phyloP scores from a whole-genome alignment of 2,888 invertebrate species.

The Priocnemis perturbator region DNA sequence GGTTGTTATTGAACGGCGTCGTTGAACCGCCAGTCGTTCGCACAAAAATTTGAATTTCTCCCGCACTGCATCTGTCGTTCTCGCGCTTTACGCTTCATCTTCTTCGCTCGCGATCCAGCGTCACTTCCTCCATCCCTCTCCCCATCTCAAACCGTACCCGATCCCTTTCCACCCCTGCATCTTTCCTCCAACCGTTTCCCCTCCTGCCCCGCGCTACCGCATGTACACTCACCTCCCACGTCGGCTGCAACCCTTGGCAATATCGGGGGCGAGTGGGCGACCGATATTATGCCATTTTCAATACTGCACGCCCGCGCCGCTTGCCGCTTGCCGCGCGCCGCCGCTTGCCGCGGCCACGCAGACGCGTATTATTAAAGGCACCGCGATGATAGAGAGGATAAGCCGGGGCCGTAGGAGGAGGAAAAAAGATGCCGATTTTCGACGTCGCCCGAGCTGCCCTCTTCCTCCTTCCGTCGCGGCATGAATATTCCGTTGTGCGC shows the following conservation, averaged over 20 bases:
- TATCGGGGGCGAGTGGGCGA: conserved; percentile 45
- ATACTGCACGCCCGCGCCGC: conserved; percentile 56
- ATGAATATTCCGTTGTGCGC: conserved; percentile 52
- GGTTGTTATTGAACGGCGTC: conserved; percentile 63
- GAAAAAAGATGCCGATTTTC: conserved; percentile 33
- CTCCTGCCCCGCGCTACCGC: conserved; percentile 11
- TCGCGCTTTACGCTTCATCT: conserved; percentile 43
- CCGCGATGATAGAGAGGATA: conserved; percentile 27
- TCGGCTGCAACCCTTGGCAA: conserved; percentile 45
- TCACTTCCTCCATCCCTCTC: background rate
- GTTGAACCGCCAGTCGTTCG: conserved; percentile 42
- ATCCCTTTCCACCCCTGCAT: background rate
- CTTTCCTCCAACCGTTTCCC: conserved; percentile 19
- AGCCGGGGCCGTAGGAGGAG: background rate
- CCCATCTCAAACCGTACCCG: background rate
- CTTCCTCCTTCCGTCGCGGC: conserved; percentile 37
- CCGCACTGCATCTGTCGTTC: conserved; percentile 61
- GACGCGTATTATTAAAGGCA: conserved; percentile 52
- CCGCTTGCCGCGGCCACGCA: conserved; percentile 33
- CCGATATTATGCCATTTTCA: conserved; percentile 56
- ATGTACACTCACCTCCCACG: background rate
- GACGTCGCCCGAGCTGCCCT: conserved; percentile 18
- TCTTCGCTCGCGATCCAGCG: conserved; percentile 9
- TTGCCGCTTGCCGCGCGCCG: too few relatives aligned
- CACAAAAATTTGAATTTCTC: conserved; percentile 66